A percentile compares a stretch with the other conserved stretches of the same genome.
phyloP scores from a whole-genome alignment of 2,113 vertebrate genomes.

The Lota lota region DNA sequence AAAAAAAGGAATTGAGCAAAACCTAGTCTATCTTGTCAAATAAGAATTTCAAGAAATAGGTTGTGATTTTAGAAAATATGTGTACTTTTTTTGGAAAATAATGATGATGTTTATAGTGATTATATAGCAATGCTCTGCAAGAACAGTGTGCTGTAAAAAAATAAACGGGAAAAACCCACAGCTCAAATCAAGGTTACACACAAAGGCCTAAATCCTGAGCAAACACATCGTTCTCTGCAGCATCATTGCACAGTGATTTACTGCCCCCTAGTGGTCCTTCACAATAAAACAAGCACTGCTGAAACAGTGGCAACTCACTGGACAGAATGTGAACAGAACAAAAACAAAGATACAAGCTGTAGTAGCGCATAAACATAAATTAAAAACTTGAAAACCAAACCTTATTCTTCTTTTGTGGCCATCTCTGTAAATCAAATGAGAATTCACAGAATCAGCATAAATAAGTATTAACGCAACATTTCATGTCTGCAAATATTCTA shows the following conservation, averaged over 20 bases:
- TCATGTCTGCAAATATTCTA: not conserved
- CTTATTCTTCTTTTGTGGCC: slow-evolving; percentile 60
- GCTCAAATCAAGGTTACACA: slow-evolving; percentile 49
- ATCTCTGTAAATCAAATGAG: slow-evolving; percentile 52
- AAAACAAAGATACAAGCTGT: not conserved
- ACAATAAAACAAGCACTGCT: not conserved
- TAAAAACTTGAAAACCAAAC: slow-evolving; percentile 34
- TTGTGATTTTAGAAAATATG: too few species aligned
- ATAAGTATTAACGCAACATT: not conserved
- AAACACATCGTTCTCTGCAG: slow-evolving; percentile 50
- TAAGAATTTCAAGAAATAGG: too few species aligned
- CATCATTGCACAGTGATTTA: slow-evolving; percentile 63
- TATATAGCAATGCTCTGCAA: too few species aligned
- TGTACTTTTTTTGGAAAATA: not conserved
- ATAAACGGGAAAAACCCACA: slow-evolving; percentile 13
- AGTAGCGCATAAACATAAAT: not conserved
- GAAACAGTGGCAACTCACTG: not conserved
- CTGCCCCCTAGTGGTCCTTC: slow-evolving; percentile 71
- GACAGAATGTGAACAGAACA: not conserved
- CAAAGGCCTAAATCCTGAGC: slow-evolving; percentile 37
- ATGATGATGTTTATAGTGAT: slow-evolving; percentile 45
- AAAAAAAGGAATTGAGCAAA: too few species aligned
- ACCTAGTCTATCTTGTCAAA: too few species aligned
- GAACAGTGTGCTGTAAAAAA: slow-evolving; percentile 13
- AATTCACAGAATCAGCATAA: slow-evolving; percentile 21